A percentile compares a stretch with the other conserved stretches of the same genome.
Evolutionary conservation across 1,140 invertebrate species (phyloP).

Genomic region (Drosophila arizonae): DNA sequence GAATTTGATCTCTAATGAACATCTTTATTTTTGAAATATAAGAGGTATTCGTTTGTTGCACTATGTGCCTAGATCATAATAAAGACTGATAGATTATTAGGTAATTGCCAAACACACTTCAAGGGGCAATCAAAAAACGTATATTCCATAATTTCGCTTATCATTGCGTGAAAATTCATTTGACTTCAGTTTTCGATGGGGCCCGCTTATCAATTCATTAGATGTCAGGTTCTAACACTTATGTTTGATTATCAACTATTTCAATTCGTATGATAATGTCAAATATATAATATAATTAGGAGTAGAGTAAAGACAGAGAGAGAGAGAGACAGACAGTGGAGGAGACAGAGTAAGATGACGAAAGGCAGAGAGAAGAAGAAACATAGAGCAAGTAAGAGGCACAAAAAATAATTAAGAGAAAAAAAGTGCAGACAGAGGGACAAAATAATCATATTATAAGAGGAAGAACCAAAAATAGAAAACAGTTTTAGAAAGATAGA

Average conservation of each 20-base stretch:
- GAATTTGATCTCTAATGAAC: not conserved
- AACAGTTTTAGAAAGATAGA: no score
- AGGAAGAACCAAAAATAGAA: no score
- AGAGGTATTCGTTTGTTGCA: not conserved
- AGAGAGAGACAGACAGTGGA: no score
- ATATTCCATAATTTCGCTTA: conserved; percentile 11
- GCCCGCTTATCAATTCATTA: conserved; percentile 13
- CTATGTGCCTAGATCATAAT: not conserved
- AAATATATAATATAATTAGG: no score
- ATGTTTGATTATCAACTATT: not conserved
- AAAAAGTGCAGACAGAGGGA: no score
- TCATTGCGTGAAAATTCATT: conserved; percentile 4
- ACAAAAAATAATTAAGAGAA: no score
- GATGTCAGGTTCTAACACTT: not conserved
- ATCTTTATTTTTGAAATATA: not conserved
- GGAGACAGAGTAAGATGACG: no score
- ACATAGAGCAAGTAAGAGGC: no score
- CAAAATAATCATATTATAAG: no score
- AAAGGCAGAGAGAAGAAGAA: no score
- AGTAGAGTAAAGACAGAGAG: no score
- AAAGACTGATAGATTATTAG: conserved; percentile 14
- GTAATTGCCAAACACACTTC: conserved; percentile 25
- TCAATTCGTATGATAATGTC: no score
- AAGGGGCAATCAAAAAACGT: conserved; percentile 14
- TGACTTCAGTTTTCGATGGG: conserved; percentile 8